These are phyloP conservation scores for Struthidea cinerea DNA, from an alignment of 2,113 vertebrate species.

Conservation along the genomic window DNA sequence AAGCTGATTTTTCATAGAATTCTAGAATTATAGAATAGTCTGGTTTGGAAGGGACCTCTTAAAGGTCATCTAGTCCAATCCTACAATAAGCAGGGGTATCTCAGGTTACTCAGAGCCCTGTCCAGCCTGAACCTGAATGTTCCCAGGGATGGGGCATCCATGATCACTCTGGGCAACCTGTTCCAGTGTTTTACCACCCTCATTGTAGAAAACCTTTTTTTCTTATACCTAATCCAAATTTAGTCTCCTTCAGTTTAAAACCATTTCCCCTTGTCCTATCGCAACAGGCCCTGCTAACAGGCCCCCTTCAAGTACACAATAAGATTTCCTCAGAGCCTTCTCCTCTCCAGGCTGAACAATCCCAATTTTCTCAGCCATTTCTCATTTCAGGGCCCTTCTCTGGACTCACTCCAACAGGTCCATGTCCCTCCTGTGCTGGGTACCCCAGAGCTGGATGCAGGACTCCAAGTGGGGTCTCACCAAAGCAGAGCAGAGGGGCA, in stretches of 20 bases:
- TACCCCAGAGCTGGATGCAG: neutral
- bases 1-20: neutral
- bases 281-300: neutral
- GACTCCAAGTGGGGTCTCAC: neutral
- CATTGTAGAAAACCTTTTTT: neutral
- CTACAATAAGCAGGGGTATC: neutral
- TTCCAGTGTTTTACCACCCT: neutral
- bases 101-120: neutral
- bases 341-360: neutral
- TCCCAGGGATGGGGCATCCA: neutral
- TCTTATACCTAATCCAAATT: neutral
- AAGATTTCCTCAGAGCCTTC: neutral
- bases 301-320: neutral
- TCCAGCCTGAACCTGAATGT: neutral
- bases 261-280: neutral
- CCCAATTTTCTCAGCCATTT: neutral
- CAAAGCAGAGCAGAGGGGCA: neutral
- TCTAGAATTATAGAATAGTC: neutral
- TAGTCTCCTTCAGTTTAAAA: neutral
- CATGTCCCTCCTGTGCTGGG: neutral
- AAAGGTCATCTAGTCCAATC: neutral
- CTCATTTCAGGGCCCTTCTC: neutral
- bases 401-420: fast-evolving
- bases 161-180: neutral
- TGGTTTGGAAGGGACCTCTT: neutral